Percentiles rank a stretch among this genome's conserved stretches.
Evolutionary conservation across 2,888 invertebrate genomes (phyloP).

Genomic region (Euclidia mi): DNA sequence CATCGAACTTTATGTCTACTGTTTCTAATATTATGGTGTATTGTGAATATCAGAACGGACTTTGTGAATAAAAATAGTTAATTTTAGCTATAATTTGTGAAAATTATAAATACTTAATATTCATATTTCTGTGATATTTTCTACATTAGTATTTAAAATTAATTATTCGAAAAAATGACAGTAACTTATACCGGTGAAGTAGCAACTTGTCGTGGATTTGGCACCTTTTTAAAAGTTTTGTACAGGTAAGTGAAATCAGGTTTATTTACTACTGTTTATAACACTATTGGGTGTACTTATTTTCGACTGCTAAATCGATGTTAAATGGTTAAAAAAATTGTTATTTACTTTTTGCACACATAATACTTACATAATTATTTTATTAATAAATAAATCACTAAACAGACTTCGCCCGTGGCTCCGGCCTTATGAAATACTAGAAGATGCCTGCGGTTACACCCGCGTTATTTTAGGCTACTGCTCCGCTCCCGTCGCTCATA

Average conservation of each 20-base stretch:
- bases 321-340: too few species aligned
- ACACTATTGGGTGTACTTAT: too few species aligned
- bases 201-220: conserved; percentile 95
- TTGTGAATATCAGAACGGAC: conserved; percentile 20
- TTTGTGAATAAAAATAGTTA: conserved; percentile 16
- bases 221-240: conserved; percentile 96
- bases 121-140: conserved; percentile 45
- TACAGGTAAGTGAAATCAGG: conserved; percentile 90
- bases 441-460: too few species aligned
- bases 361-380: too few species aligned
- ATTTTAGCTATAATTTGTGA: conserved; percentile 7
- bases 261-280: too few species aligned
- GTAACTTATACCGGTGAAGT: conserved; percentile 96
- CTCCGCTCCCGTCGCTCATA: too few species aligned
- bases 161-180: conserved; percentile 91
- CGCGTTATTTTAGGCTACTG: too few species aligned
- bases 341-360: too few species aligned
- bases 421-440: too few species aligned
- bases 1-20: conserved; percentile 1
- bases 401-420: too few species aligned
- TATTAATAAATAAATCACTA: too few species aligned
- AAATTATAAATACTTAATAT: conserved; percentile 3
- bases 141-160: conserved; percentile 8
- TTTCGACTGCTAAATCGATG: too few species aligned
- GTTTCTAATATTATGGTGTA: conserved; percentile 7